Base-by-base conservation (phyloP, 1,140 invertebrate species). In the Megalonaias nervosa region DNA sequence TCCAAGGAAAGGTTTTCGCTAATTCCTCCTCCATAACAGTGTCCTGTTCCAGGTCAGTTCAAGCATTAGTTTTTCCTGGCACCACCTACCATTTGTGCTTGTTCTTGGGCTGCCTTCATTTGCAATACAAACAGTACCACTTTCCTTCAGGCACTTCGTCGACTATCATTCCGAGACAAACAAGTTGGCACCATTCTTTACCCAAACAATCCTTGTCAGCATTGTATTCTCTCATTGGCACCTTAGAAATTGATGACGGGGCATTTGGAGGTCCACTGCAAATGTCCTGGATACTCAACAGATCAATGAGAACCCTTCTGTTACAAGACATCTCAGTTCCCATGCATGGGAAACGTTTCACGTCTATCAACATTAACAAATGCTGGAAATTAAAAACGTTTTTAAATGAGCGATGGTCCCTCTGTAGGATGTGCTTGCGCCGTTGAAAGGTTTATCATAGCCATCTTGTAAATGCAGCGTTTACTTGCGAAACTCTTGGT, bases 401-500 rank as follows among this genome's bases (percentile, higher is more conserved):
- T 74, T 75, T 78, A 15, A 81, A 55, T 55, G 57, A 64, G 17
- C 61, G 0, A 78, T 48, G 12, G 75, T 81, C 26, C 80, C 81
- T 67, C 74, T 82, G 38, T 80, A 62, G 23, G 38, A 56, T 60
- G 60, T 26, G 67, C 74, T 82, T 55, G 77, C 23, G 55, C 71
- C 77, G 67, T 80, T 69, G 61, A 67, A 75, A 31, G 75, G 75
- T 9, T 15, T n/a, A 57, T 81, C 72, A 57, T 21, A 80, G 38
- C 67, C 75, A 48, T 75, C 78, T 19, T 80, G 68, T 3, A 75
- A 23, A 1, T 75, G 62, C 15, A 81, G 16, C 67, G 78, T 78
- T 67, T 79, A 68, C 61, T 78, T 78, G 59, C 71, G 75, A 65
- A 78, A 81, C 31, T 78, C 71, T 66, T 81, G 79, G 21, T 65